Conservation (phyloP, 2,888 invertebrate species). For the Chorisops tibialis region DNA sequence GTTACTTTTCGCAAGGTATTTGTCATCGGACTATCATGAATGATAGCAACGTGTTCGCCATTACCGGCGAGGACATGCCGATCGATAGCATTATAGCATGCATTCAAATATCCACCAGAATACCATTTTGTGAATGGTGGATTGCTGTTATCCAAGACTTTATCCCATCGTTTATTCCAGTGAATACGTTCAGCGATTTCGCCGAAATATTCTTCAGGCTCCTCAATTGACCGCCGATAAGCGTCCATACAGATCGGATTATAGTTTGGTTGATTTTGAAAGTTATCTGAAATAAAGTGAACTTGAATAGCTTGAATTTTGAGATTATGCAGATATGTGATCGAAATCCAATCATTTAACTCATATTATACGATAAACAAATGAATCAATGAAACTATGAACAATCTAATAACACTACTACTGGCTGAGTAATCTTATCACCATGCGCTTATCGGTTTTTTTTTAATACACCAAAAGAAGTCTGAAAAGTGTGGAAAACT, state of each 20-base stretch:
- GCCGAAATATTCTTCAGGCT: conserved; percentile 83
- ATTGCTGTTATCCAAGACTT: conserved; percentile 77
- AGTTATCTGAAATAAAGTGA: conserved; percentile 26
- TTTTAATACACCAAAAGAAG: too few species aligned
- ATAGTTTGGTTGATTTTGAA: conserved; percentile 39
- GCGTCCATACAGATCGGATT: conserved; percentile 61
- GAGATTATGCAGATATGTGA: too few species aligned
- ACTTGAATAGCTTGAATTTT: too few species aligned
- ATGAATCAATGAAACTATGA: too few species aligned
- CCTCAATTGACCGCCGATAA: conserved; percentile 65
- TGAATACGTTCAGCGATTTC: conserved; percentile 69
- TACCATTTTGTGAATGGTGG: conserved; percentile 90
- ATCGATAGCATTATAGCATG: conserved; percentile 90
- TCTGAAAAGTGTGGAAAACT: too few species aligned
- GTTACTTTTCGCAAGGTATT: conserved; percentile 72
- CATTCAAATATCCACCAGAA: conserved; percentile 82
- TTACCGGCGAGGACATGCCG: conserved; percentile 78
- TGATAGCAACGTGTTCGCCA: conserved; percentile 75
- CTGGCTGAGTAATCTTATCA: too few species aligned
- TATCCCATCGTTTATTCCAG: conserved; percentile 83
- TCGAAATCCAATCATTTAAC: too few species aligned
- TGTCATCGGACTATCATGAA: conserved; percentile 88
- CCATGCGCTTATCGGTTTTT: too few species aligned
- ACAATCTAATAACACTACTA: too few species aligned
- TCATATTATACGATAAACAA: too few species aligned